Percentiles rank a stretch among this genome's conserved stretches.
Conservation (phyloP, 2,113 vertebrate genomes). For the Pluvianellus socialis region DNA sequence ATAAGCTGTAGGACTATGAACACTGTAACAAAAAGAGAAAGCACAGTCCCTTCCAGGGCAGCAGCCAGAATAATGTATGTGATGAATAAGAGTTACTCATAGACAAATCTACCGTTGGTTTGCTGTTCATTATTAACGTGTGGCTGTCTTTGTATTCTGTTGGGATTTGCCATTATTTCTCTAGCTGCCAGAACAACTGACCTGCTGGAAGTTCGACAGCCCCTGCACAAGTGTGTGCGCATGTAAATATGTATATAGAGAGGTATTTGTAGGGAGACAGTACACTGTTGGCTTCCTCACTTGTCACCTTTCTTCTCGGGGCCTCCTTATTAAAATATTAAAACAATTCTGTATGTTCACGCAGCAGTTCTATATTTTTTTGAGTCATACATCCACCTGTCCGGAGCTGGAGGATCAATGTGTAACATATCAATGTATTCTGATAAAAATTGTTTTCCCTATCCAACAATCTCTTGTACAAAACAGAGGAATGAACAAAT, state of each 20-base stretch:
- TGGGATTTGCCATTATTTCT: not conserved
- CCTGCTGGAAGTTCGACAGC: not conserved
- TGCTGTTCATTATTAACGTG: not conserved
- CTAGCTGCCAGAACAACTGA: not conserved
- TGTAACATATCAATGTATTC: not conserved
- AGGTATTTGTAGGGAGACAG: not conserved
- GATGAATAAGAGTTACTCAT: not conserved
- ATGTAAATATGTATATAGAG: not conserved
- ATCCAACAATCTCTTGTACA: not conserved
- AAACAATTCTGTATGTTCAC: not conserved
- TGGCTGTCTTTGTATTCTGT: not conserved
- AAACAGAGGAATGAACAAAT: not conserved
- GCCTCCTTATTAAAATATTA: not conserved
- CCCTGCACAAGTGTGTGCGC: too few species aligned
- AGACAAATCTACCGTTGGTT: rapidly evolving
- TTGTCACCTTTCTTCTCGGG: not conserved
- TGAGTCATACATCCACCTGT: not conserved
- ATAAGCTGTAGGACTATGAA: not conserved
- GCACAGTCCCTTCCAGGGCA: not conserved
- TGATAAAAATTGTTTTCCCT: not conserved
- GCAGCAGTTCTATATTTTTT: not conserved
- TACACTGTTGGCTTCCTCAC: not conserved
- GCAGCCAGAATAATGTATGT: too few species aligned
- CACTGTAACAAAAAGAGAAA: not conserved
- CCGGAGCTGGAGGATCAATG: not conserved